A percentile compares a stretch with the other conserved stretches of the same genome.
phyloP scores from a whole-genome alignment of 2,113 vertebrate species.

The Carassius auratus region DNA sequence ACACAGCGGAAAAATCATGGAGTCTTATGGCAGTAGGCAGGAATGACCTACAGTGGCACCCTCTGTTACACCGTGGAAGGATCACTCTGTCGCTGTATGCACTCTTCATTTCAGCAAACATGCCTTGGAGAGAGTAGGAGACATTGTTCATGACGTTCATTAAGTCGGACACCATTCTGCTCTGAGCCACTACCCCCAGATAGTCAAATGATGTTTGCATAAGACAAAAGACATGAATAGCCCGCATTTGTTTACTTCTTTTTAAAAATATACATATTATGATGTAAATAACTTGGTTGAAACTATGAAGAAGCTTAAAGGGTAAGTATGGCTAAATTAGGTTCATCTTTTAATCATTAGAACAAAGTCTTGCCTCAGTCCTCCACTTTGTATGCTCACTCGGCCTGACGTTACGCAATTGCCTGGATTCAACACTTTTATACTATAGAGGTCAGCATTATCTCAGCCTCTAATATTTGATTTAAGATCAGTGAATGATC shows the following conservation, averaged over 20 bases:
- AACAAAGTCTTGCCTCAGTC: constrained; percentile 17
- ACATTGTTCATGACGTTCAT: constrained; percentile 30
- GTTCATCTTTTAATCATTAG: not conserved
- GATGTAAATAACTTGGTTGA: not conserved
- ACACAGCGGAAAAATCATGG: constrained; percentile 7
- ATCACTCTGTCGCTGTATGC: constrained; percentile 24
- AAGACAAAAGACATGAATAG: constrained; percentile 15
- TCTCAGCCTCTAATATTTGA: constrained; percentile 24
- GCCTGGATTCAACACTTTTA: not conserved
- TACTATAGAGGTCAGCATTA: constrained; percentile 25
- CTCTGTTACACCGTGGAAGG: constrained; percentile 17
- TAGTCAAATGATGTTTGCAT: constrained; percentile 58
- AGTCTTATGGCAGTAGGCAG: constrained; percentile 39
- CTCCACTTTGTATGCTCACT: not conserved
- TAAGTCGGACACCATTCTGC: constrained; percentile 17
- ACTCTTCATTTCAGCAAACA: constrained; percentile 24
- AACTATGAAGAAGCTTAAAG: not conserved
- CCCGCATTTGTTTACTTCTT: constrained; percentile 21
- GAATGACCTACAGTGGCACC: constrained; percentile 42
- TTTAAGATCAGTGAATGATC: constrained; percentile 19
- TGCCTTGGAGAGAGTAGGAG: constrained; percentile 42
- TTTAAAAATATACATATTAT: not conserved
- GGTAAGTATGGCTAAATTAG: not conserved
- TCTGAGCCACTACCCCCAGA: constrained; percentile 23
- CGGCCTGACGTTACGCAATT: constrained; percentile 6